A percentile compares a stretch with the other conserved stretches of the same genome.
phyloP scores from a whole-genome alignment of 2,113 vertebrate species.

The Mirounga angustirostris region DNA sequence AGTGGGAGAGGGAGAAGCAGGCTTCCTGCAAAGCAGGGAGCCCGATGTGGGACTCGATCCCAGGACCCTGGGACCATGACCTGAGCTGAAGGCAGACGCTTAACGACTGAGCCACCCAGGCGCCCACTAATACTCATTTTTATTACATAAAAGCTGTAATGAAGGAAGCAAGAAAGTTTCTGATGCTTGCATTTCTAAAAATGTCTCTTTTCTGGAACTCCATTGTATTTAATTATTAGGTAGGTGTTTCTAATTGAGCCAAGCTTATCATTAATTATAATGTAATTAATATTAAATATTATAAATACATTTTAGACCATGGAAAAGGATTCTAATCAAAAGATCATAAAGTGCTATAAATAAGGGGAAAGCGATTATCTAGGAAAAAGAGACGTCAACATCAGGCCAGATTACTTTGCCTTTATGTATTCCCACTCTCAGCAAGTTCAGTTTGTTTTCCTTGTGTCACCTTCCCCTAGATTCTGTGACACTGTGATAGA shows the following conservation, averaged over 20 bases:
- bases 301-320: neutral
- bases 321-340: constrained; percentile 18
- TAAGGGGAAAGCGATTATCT: neutral
- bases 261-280: neutral
- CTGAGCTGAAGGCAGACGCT: no score
- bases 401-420: neutral
- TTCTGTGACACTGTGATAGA: neutral
- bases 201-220: neutral
- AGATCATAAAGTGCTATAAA: neutral
- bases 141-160: neutral
- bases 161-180: neutral
- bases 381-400: neutral
- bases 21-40: no score
- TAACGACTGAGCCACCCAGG: no score
- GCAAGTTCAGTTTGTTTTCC: neutral
- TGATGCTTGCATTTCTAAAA: neutral
- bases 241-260: constrained; percentile 1
- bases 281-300: neutral
- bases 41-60: no score
- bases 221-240: neutral
- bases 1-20: no score
- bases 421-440: neutral
- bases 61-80: no score
- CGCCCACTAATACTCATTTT: neutral
- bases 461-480: neutral